Base-by-base conservation (phyloP, 2,113 vertebrate genomes). In the Burhinus oedicnemus region DNA sequence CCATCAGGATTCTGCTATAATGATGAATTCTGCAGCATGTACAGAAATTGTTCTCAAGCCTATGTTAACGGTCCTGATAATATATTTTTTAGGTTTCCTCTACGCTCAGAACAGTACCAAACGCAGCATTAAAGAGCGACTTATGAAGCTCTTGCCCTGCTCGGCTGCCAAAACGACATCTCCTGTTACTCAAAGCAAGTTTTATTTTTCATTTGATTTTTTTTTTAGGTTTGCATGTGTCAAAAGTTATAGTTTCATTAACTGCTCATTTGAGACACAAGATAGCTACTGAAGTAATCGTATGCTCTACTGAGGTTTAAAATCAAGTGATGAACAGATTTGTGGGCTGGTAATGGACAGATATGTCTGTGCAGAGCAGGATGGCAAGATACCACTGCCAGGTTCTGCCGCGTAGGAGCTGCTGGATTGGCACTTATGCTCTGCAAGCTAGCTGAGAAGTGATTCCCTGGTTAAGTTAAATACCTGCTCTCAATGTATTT, bases 111-210 rank as follows among this genome's bases (percentile, higher is more conserved):
- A 98, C 98, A 98, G 97, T 98, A 97, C 98, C 98, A 99, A 98
- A 97, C 98, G 98, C 96, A 99, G 99, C 93, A 98, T 99, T 98
- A 99, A 98, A 98, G 99, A 99, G 98, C 98, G 99, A 58, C 98
- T 99, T 98, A 98, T 98, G 99, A 99, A 99, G 98, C 98, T 99
- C 97, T 99, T 99, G 91, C 98, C 98, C 96, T 99, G 99, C 97
- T 99, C 98, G 95, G 96, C 98, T 97, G 98, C 98, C 98, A 99
- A 99, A 99, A 98, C 98, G 79, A 97, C 98, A 87, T 98, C 99
- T 97, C 97, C 98, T 98, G 98, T 98, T 98, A 98, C 97, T 97
- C 98, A 99, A 99, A 99, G 99, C 99, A 99, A 99, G 99, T 99
- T 98, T 98, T 95, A 58, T 97, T 97, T 96, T 92, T 90, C 61